These are phyloP conservation scores for Acanthosepion lycidas DNA, from an alignment of 2,888 invertebrate genomes.

Conservation along the genomic window DNA sequence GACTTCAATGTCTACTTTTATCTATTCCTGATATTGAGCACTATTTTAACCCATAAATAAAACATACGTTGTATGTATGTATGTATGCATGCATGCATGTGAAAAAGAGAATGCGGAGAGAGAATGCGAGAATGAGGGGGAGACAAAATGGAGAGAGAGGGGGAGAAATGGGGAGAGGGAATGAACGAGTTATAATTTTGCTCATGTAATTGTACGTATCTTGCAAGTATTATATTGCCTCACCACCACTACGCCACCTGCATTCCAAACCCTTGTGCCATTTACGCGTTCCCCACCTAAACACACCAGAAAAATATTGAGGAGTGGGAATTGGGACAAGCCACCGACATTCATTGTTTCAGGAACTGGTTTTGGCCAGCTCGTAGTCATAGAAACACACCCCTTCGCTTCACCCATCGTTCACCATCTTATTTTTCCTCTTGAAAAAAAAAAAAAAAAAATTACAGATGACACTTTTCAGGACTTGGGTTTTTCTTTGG, in stretches of 20 bases:
- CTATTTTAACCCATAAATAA: too few species aligned
- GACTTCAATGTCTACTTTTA: too few species aligned
- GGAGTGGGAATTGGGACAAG: not conserved
- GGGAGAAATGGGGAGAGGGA: too few species aligned
- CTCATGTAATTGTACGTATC: not conserved
- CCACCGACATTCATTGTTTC: slow-evolving; percentile 17
- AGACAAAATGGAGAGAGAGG: too few species aligned
- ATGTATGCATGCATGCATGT: too few species aligned
- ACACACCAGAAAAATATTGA: not conserved
- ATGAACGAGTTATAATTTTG: not conserved
- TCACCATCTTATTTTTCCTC: not conserved
- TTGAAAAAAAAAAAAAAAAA: not conserved
- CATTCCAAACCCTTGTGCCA: not conserved
- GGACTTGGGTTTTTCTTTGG: not conserved
- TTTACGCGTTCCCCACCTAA: not conserved
- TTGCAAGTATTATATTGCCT: not conserved
- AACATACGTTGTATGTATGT: too few species aligned
- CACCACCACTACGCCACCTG: not conserved
- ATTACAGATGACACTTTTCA: not conserved
- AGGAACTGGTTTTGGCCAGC: slow-evolving; percentile 1
- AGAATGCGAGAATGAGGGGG: too few species aligned
- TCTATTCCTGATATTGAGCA: too few species aligned
- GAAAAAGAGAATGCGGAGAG: too few species aligned
- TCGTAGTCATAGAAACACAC: slow-evolving; percentile 4
- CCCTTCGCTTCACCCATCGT: not conserved